A percentile compares a stretch with the other conserved stretches of the same genome.
Conservation (phyloP, 2,797 vertebrate species). For the Anguilla megastoma region DNA sequence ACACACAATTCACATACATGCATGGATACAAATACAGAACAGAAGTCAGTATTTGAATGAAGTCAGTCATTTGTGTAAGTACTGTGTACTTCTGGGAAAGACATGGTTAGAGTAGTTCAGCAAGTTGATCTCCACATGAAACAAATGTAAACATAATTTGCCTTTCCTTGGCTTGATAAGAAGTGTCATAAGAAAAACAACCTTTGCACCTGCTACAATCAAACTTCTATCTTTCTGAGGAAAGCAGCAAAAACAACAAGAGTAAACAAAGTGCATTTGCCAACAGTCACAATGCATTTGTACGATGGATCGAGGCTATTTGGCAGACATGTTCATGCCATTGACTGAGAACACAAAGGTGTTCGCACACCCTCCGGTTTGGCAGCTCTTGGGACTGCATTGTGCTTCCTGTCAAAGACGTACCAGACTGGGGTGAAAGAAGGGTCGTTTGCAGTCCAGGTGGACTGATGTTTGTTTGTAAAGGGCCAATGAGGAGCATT, state of each 20-base stretch:
- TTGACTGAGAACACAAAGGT: not conserved
- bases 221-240: not conserved
- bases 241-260: not conserved
- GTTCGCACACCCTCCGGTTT: not conserved
- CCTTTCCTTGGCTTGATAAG: slow-evolving; percentile 35
- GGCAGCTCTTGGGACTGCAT: not conserved
- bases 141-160: slow-evolving; percentile 55
- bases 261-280: not conserved
- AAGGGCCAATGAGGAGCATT: not conserved
- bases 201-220: not conserved
- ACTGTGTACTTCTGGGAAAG: not conserved
- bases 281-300: not conserved
- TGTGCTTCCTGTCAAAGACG: not conserved
- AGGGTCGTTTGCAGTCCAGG: slow-evolving; percentile 1
- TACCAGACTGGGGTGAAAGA: not conserved
- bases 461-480: slow-evolving; percentile 13
- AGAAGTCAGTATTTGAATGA: not conserved
- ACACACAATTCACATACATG: not conserved
- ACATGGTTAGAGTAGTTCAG: not conserved
- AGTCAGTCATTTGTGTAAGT: slow-evolving; percentile 7
- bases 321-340: not conserved
- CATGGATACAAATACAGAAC: not conserved
- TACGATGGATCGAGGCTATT: not conserved
- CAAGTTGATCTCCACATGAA: not conserved
- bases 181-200: not conserved